Conservation (phyloP, 2,797 vertebrate species). For the Acanthurus lineatus region DNA sequence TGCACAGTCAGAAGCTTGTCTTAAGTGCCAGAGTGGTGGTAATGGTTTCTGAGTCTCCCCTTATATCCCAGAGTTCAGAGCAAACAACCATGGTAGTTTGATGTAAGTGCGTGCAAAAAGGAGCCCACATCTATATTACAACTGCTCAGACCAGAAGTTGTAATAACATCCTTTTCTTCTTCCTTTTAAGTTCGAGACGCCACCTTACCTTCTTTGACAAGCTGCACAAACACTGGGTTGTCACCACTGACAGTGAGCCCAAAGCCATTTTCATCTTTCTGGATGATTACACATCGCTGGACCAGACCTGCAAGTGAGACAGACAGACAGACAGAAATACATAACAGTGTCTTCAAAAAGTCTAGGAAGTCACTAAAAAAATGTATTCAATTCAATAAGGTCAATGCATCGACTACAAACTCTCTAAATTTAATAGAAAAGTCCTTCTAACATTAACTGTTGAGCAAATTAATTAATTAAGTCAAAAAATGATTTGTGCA, state of each 20-base stretch:
- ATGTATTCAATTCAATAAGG: conserved; percentile 13
- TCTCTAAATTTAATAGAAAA: not conserved
- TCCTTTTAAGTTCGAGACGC: conserved; percentile 27
- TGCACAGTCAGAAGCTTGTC: conserved; percentile 21
- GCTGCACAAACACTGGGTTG: conserved; percentile 99
- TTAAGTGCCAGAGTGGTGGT: conserved; percentile 20
- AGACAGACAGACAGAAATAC: conserved; percentile 50
- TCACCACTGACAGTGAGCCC: conserved; percentile 99
- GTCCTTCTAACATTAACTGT: not conserved
- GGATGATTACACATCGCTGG: conserved; percentile 98
- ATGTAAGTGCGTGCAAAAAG: conserved; percentile 25
- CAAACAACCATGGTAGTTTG: conserved; percentile 31
- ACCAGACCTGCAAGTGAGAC: conserved; percentile 91
- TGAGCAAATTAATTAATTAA: not conserved
- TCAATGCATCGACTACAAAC: not conserved
- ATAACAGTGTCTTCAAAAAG: conserved; percentile 55
- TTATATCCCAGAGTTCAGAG: conserved; percentile 22
- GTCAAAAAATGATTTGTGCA: not conserved
- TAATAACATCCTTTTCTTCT: conserved; percentile 27
- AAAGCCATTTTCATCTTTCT: conserved; percentile 98
- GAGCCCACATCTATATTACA: conserved; percentile 14
- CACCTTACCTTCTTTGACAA: conserved; percentile 96
- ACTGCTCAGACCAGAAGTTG: conserved; percentile 11
- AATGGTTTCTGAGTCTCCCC: conserved; percentile 4
- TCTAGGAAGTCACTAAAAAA: conserved; percentile 33